Conservation (phyloP, 2,797 vertebrate species). For the Bradypus variegatus region DNA sequence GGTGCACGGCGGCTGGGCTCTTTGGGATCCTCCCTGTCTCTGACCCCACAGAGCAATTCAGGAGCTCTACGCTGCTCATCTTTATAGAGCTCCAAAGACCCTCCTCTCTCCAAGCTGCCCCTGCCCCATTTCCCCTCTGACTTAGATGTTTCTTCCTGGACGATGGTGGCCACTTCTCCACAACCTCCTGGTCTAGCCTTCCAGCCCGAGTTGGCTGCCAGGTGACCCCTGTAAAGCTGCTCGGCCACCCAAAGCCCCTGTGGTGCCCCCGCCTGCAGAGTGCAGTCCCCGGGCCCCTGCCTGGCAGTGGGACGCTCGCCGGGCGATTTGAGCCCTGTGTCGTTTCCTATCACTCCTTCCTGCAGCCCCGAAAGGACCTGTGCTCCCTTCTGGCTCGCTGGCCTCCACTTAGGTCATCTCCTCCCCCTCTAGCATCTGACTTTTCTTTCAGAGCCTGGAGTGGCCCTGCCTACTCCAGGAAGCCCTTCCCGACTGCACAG, state of each 20-base stretch:
- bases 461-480: background rate
- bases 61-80: background rate
- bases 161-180: rapidly evolving
- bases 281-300: background rate
- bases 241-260: background rate
- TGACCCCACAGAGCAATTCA: background rate
- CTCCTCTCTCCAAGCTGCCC: background rate
- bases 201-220: background rate
- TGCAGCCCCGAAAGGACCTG: background rate
- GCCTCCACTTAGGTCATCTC: background rate
- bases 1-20: background rate
- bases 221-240: background rate
- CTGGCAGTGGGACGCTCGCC: background rate
- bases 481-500: background rate
- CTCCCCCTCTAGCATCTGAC: background rate
- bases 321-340: background rate
- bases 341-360: background rate
- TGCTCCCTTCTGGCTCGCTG: background rate
- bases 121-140: background rate
- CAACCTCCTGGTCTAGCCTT: background rate
- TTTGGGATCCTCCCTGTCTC: background rate
- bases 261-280: background rate
- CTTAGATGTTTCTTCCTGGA: background rate
- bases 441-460: background rate
- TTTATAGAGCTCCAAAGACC: background rate